Conservation (phyloP, 2,113 vertebrate genomes). For the Atrichornis clamosus region DNA sequence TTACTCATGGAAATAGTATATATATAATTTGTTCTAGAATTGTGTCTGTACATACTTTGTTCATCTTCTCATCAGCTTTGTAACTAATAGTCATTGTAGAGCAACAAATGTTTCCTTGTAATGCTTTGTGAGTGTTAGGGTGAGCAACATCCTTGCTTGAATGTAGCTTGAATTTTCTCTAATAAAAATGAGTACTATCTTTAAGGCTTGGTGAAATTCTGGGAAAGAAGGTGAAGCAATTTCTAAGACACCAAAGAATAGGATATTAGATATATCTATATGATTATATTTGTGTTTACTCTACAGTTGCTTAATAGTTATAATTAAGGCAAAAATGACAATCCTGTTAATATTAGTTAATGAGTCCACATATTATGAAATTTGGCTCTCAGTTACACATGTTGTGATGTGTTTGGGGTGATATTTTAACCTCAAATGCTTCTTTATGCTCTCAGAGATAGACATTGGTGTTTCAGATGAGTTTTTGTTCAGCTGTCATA, state of each 20-base stretch:
- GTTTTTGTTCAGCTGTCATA: background rate
- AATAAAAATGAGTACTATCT: background rate
- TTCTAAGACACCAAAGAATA: background rate
- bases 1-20: background rate
- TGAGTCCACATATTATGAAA: background rate
- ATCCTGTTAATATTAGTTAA: background rate
- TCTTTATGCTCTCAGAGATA: background rate
- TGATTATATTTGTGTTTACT: background rate
- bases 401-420: background rate
- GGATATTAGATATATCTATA: background rate
- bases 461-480: background rate
- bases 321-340: background rate
- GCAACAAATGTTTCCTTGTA: background rate
- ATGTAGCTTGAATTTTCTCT: background rate
- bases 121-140: background rate
- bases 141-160: background rate
- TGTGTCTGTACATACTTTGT: background rate
- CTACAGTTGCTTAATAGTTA: background rate
- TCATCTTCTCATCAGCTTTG: background rate
- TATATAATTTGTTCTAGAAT: background rate
- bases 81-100: background rate
- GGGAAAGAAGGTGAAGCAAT: background rate
- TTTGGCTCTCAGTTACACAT: background rate
- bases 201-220: background rate
- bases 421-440: conserved; percentile 2